A percentile compares a stretch with the other conserved stretches of the same genome.
Conservation (phyloP, 2,113 vertebrate species). For the Tachysurus vachellii region DNA sequence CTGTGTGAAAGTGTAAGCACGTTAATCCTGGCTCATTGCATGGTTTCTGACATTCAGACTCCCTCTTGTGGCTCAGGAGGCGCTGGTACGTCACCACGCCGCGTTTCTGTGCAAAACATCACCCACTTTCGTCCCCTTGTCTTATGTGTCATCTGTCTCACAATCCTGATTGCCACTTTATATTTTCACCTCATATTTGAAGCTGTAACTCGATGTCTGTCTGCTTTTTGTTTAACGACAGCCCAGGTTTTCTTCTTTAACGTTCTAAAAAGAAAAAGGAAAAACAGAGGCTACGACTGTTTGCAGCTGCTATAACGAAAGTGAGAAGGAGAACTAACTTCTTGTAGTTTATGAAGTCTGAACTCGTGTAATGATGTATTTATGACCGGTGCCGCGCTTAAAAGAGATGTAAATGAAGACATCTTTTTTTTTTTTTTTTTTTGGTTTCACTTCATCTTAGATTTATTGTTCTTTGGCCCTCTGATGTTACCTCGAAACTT, state of each 20-base stretch:
- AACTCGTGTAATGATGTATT: not conserved
- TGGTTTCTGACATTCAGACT: not conserved
- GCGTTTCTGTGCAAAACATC: not conserved
- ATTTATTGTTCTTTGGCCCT: conserved; percentile 26
- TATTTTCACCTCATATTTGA: not conserved
- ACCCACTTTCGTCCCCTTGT: not conserved
- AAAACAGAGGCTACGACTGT: not conserved
- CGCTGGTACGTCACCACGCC: not conserved
- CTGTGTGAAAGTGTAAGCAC: too few relatives aligned
- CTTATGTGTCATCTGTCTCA: not conserved
- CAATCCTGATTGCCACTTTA: not conserved
- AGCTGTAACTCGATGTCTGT: too few relatives aligned
- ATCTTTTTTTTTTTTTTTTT: not conserved
- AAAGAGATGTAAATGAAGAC: not conserved
- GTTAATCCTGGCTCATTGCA: not conserved
- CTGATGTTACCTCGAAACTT: not conserved
- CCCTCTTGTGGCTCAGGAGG: conserved; percentile 5
- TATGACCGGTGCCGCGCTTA: not conserved
- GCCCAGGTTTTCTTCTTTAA: too few relatives aligned
- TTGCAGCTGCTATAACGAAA: not conserved
- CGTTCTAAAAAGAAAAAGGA: too few relatives aligned
- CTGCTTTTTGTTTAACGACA: too few relatives aligned
- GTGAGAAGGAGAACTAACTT: not conserved
- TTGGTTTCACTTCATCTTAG: conserved; percentile 19
- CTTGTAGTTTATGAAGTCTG: not conserved